Evolutionary conservation across 2,888 invertebrate genomes (phyloP).

Genomic region (Pyrgus malvae): DNA sequence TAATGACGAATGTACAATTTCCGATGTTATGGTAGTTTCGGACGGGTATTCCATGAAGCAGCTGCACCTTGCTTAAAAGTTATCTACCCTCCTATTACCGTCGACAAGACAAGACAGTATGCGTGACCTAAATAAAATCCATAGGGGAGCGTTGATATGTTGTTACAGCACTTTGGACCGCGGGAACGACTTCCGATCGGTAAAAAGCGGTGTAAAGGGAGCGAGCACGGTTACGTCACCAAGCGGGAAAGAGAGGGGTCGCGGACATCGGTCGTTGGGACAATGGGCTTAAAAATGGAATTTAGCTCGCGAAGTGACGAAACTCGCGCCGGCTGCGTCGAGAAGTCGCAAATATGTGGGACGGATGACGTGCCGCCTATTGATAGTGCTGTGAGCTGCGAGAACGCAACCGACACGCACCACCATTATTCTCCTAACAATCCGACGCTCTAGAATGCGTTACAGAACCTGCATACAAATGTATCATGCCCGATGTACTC

Average conservation of each 20-base stretch:
- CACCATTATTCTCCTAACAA: slow-evolving; percentile 39
- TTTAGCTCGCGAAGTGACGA: slow-evolving; percentile 67
- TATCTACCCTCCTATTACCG: too few relatives aligned
- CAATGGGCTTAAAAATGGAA: slow-evolving; percentile 62
- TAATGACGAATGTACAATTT: neutral
- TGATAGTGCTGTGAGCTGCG: slow-evolving; percentile 54
- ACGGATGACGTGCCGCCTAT: slow-evolving; percentile 66
- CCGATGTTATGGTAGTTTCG: neutral
- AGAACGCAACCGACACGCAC: slow-evolving; percentile 34
- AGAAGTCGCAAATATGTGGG: slow-evolving; percentile 57
- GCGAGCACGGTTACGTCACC: too few relatives aligned
- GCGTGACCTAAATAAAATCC: too few relatives aligned
- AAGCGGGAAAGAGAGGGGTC: too few relatives aligned
- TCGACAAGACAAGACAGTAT: too few relatives aligned
- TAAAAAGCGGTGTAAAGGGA: too few relatives aligned
- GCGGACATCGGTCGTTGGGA: slow-evolving; percentile 44
- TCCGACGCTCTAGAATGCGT: slow-evolving; percentile 47
- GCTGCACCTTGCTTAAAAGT: too few relatives aligned
- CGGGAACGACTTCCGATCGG: too few relatives aligned
- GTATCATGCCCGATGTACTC: slow-evolving; percentile 17
- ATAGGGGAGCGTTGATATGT: too few relatives aligned
- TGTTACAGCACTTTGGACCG: too few relatives aligned
- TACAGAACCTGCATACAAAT: slow-evolving; percentile 38
- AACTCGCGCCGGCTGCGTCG: slow-evolving; percentile 52
- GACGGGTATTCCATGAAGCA: too few relatives aligned